Evolutionary conservation across 2,113 vertebrate genomes (phyloP).

Genomic region (Todiramphus chloris): DNA sequence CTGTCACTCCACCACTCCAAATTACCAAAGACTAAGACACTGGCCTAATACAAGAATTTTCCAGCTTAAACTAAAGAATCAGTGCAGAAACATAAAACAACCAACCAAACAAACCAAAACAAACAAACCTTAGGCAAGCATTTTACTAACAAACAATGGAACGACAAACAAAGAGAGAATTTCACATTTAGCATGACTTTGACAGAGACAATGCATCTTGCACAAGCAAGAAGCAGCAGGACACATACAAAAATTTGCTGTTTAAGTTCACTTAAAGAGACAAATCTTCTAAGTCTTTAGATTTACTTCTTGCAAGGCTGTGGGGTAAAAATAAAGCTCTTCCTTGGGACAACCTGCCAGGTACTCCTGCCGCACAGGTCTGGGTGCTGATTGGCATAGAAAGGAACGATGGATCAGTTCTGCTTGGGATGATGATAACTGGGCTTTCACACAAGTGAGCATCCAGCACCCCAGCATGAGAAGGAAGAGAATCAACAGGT

Average conservation of each 20-base stretch:
- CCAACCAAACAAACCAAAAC: no score
- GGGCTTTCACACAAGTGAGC: not conserved
- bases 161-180: not conserved
- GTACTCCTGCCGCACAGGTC: not conserved
- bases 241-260: rapidly evolving
- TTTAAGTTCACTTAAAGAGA: not conserved
- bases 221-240: not conserved
- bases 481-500: not conserved
- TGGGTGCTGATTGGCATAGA: not conserved
- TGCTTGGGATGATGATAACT: not conserved
- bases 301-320: not conserved
- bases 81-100: not conserved
- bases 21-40: not conserved
- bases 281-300: not conserved
- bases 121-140: not conserved
- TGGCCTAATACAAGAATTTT: not conserved
- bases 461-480: not conserved
- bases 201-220: not conserved
- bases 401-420: not conserved
- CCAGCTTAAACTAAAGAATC: not conserved
- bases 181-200: not conserved
- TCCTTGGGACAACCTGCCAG: not conserved
- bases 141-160: not conserved
- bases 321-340: not conserved
- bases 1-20: not conserved